Evolutionary conservation across 2,888 invertebrate species (phyloP).

Genomic region (Microplitis deprimator): DNA sequence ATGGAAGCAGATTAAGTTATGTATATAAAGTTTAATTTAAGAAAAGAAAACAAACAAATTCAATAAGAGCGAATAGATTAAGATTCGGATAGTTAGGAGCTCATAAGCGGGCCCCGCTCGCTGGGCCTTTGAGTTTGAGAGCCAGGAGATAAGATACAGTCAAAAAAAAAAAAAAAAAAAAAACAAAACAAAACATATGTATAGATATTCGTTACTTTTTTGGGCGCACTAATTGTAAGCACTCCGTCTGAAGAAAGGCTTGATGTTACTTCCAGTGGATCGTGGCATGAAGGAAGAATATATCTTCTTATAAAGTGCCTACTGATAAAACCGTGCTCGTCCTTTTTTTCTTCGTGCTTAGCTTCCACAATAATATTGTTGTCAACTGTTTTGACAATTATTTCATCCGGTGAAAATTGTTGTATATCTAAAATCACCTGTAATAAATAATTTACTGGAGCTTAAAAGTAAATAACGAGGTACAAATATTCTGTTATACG

Average conservation of each 20-base stretch:
- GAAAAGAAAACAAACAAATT: conserved; percentile 39
- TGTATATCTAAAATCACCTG: conserved; percentile 71
- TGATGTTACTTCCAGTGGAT: conserved; percentile 70
- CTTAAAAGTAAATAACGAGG: background rate
- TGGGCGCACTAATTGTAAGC: conserved; percentile 72
- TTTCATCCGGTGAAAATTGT: conserved; percentile 73
- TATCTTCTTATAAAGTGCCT: conserved; percentile 73
- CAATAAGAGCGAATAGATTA: conserved; percentile 42
- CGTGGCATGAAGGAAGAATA: conserved; percentile 71
- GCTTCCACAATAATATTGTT: conserved; percentile 72
- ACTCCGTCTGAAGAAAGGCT: conserved; percentile 72
- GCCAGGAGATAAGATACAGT: background rate
- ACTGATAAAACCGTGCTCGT: conserved; percentile 73
- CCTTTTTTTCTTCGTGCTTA: conserved; percentile 73
- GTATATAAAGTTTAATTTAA: background rate
- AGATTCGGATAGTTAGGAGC: conserved; percentile 32
- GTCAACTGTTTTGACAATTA: conserved; percentile 72
- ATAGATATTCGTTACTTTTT: conserved; percentile 58
- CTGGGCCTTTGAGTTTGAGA: background rate
- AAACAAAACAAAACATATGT: no score
- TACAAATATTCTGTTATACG: background rate
- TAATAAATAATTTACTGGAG: conserved; percentile 5
- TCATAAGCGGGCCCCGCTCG: conserved; percentile 1
- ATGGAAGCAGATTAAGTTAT: conserved; percentile 12
- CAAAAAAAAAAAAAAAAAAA: conserved; percentile 16